Conservation (phyloP, 2,797 vertebrate species). For the Betta splendens region DNA sequence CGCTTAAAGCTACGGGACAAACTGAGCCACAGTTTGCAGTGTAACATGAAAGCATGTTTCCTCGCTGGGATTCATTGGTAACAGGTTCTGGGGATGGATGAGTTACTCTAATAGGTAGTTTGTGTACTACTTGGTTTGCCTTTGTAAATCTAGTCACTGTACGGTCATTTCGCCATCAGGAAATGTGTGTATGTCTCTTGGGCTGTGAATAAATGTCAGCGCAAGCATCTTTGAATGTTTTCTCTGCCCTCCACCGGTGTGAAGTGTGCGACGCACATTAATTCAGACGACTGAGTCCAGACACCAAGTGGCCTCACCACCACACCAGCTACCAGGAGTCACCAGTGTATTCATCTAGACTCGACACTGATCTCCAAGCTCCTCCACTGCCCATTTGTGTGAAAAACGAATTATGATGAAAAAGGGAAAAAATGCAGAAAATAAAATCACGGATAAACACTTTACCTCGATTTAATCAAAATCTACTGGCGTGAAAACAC, state of each 20-base stretch:
- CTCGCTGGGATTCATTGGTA: constrained; percentile 29
- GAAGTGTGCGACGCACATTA: constrained; percentile 72
- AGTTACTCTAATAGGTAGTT: constrained; percentile 30
- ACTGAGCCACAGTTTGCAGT: constrained; percentile 49
- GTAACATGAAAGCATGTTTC: constrained; percentile 47
- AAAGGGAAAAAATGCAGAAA: constrained; percentile 9
- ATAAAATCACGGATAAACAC: constrained; percentile 40
- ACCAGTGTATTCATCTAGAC: constrained; percentile 41
- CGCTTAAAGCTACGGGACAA: constrained; percentile 54
- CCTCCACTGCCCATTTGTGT: constrained; percentile 17
- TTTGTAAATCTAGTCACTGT: constrained; percentile 38
- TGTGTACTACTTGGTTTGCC: constrained; percentile 6
- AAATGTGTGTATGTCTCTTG: constrained; percentile 44
- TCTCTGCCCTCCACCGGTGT: constrained; percentile 57
- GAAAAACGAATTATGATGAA: constrained; percentile 11
- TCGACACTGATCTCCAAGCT: constrained; percentile 23
- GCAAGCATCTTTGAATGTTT: constrained; percentile 64
- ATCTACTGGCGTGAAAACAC: constrained; percentile 28
- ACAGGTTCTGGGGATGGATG: constrained; percentile 29
- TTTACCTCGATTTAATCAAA: constrained; percentile 51
- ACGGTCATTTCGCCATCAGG: constrained; percentile 27
- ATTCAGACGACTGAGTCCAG: constrained; percentile 67
- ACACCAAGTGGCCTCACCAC: constrained; percentile 54
- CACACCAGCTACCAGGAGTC: constrained; percentile 43
- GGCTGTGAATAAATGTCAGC: constrained; percentile 57